These are phyloP conservation scores for Gnathonemus echidnorhynchus DNA, from an alignment of 2,113 vertebrate species.

Conservation along the genomic window DNA sequence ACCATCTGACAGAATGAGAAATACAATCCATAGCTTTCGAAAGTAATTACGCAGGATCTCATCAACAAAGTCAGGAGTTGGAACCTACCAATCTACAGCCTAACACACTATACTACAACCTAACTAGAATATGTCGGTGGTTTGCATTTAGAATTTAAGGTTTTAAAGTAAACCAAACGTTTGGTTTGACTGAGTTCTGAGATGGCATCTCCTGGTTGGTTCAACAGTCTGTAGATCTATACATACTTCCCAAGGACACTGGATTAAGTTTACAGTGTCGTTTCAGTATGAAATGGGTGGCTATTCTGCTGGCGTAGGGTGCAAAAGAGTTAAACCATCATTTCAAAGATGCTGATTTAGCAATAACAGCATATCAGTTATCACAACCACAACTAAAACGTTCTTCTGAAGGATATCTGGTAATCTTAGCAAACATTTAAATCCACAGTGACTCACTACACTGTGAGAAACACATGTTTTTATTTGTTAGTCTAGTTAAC, in stretches of 20 bases:
- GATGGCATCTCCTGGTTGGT: neutral
- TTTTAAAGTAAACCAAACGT: neutral
- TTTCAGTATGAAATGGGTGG: neutral
- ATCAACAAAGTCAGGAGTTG: neutral
- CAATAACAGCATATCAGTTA: constrained; percentile 2
- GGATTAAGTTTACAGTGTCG: neutral
- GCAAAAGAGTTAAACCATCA: neutral
- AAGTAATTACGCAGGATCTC: neutral
- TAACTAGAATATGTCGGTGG: neutral
- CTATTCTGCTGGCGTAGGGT: neutral
- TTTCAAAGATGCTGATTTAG: neutral
- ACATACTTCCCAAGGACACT: neutral
- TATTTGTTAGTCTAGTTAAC: neutral
- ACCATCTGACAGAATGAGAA: neutral
- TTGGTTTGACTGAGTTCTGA: neutral
- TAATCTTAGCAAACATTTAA: neutral
- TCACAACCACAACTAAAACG: neutral
- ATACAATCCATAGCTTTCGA: neutral
- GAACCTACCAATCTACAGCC: neutral
- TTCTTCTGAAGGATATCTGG: constrained; percentile 13
- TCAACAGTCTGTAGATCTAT: neutral
- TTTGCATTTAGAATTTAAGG: neutral
- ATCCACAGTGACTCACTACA: neutral
- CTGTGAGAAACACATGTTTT: neutral
- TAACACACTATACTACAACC: neutral